A percentile compares a stretch with the other conserved stretches of the same genome.
Evolutionary conservation across 2,113 vertebrate genomes (phyloP).

Genomic region (Crocuta crocuta): DNA sequence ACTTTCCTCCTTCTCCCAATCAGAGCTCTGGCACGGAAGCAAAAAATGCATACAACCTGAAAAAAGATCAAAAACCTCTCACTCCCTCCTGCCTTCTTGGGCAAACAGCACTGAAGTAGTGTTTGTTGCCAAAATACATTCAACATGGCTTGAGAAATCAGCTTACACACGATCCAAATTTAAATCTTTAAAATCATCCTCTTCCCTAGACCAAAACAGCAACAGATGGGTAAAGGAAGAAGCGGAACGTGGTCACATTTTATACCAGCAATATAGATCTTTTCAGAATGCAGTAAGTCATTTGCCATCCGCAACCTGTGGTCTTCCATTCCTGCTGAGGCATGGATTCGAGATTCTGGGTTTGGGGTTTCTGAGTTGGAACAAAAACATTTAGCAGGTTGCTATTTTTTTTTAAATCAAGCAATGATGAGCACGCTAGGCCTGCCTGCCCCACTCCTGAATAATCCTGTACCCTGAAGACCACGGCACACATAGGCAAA

Average conservation of each 20-base stretch:
- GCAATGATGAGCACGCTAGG: background rate
- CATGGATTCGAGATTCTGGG: conserved; percentile 82
- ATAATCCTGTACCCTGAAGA: conserved; percentile 17
- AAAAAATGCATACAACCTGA: background rate
- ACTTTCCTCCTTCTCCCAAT: background rate
- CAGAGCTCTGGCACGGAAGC: background rate
- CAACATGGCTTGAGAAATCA: conserved; percentile 77
- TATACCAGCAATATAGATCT: conserved; percentile 80
- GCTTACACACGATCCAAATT: conserved; percentile 82
- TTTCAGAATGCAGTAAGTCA: conserved; percentile 82
- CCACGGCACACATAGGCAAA: fast-evolving
- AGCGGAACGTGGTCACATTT: conserved; percentile 83
- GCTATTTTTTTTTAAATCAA: conserved; percentile 56
- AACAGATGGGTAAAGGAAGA: conserved; percentile 87
- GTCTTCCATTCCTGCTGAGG: conserved; percentile 82
- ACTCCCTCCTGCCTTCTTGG: background rate
- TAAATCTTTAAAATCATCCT: conserved; percentile 77
- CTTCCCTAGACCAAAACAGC: conserved; percentile 79
- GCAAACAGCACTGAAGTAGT: background rate
- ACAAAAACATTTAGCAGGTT: conserved; percentile 65
- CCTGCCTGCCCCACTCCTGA: background rate
- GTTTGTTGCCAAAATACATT: conserved; percentile 54
- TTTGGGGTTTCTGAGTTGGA: conserved; percentile 72
- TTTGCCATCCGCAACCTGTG: conserved; percentile 85
- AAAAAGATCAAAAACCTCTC: background rate